phyloP scores from a whole-genome alignment of 2,888 invertebrate genomes.

The Agonopterix subpropinquella region DNA sequence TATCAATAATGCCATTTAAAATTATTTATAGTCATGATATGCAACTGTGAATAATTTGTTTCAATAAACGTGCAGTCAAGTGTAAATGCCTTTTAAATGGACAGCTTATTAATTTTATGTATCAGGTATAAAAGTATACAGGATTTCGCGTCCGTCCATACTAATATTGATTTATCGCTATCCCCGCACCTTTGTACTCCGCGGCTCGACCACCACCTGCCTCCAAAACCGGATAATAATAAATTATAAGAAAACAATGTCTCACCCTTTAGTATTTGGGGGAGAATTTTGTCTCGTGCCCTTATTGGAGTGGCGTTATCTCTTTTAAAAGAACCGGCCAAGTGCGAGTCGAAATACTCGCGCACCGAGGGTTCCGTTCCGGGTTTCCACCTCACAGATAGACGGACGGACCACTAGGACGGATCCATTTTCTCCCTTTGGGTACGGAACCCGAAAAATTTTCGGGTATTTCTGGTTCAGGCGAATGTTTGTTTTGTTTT shows the following conservation, averaged over 20 bases:
- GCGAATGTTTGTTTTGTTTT: constrained; percentile 1
- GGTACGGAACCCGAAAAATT: neutral
- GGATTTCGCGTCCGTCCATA: constrained; percentile 10
- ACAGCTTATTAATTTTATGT: constrained; percentile 3
- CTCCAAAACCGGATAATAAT: constrained; percentile 58
- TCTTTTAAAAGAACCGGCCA: neutral
- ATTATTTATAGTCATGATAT: too few species aligned
- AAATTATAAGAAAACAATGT: constrained; percentile 59
- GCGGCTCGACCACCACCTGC: constrained; percentile 51
- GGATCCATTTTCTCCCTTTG: too few species aligned
- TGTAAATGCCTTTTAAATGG: neutral
- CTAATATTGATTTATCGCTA: constrained; percentile 28
- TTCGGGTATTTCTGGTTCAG: constrained; percentile 9
- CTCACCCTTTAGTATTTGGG: constrained; percentile 42
- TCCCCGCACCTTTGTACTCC: constrained; percentile 20
- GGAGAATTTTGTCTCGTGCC: constrained; percentile 46
- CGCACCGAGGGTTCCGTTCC: too few species aligned
- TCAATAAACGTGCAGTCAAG: neutral
- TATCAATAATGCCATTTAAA: too few species aligned
- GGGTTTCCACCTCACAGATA: too few species aligned
- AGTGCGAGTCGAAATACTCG: too few species aligned
- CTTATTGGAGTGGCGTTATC: neutral
- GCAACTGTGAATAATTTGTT: too few species aligned
- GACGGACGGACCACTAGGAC: too few species aligned
- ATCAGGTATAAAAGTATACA: neutral